phyloP scores from a whole-genome alignment of 2,888 invertebrate genomes.

The Nemotelus nigrinus region DNA sequence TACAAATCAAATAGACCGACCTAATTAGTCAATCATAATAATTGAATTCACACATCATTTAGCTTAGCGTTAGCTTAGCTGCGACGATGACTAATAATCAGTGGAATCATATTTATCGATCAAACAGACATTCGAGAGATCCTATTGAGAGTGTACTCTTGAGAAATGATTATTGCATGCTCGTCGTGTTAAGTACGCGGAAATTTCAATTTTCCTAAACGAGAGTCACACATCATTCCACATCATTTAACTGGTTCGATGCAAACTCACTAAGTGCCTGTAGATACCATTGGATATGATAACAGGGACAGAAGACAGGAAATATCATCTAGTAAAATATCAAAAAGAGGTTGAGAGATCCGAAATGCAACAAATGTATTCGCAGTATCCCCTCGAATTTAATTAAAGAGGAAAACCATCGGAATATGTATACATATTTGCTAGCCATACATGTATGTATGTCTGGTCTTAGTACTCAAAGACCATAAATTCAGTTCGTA shows the following conservation, averaged over 20 bases:
- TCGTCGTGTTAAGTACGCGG: not conserved
- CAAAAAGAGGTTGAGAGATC: not conserved
- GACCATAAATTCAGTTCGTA: slow-evolving; percentile 25
- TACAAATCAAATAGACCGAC: not conserved
- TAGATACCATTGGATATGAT: not conserved
- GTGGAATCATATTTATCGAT: slow-evolving; percentile 28
- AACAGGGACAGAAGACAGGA: not conserved
- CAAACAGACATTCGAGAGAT: not conserved
- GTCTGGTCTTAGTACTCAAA: not conserved
- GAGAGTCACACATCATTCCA: not conserved
- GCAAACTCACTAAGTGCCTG: not conserved
- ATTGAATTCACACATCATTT: slow-evolving; percentile 23
- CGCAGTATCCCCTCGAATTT: slow-evolving; percentile 5
- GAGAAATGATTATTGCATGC: not conserved
- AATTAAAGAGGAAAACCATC: too few species aligned
- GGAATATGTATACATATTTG: too few species aligned
- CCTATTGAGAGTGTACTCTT: not conserved
- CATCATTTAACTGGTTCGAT: not conserved
- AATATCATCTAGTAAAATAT: not conserved
- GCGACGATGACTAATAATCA: slow-evolving; percentile 1
- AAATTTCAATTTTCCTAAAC: not conserved
- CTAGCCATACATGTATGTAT: too few species aligned
- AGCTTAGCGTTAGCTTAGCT: not conserved
- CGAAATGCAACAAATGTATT: not conserved
- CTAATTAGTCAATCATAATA: not conserved